Evolutionary conservation across 2,797 vertebrate genomes (phyloP), one percentile per base, ranked within the genome.

Genomic region (Threskiornis aethiopicus): DNA sequence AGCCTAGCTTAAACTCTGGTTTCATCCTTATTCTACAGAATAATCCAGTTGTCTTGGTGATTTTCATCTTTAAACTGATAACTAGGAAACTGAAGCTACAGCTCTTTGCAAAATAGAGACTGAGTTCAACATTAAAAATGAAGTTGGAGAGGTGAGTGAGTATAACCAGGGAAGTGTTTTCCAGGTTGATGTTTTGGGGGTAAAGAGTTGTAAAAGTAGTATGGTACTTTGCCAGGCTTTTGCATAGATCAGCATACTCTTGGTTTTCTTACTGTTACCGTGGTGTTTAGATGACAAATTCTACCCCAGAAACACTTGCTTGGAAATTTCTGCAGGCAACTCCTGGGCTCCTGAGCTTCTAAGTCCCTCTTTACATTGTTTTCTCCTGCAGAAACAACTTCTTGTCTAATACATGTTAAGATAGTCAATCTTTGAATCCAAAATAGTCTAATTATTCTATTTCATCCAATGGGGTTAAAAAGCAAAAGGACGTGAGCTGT

Each of bases 1-100:
- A 90, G 88, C 66, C 44, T 67, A 66, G 28, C 4, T 93, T 85
- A 81, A 87, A 84, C 59, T 91, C 93, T 91, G 58, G 75, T 96
- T 95, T 95, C 89, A 79, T 92, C 80, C 67, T 88, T 75, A 71
- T 49, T 84, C 91, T 64, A 4, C 73, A 66, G 84, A 84, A 59
- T 89, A 79, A 77, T 93, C 65, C 46, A 47, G 33, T 85, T 91
- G 49, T 78, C 55, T 55, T 87, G 47, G 47, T 70, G 39, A 44
- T 84, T 91, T 92, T 95, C 20, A 2, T 90, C 47, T 93, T 79
- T 52, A 90, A 91, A 86, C 31, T 72, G 70, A 15, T 88, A 82
- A 81, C 35, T 47, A 75, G 41, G 42, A 83, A 66, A 37, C 31
- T 46, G 65, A 83, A 91, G 52, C 61, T 84, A 15, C 57, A 75